These are phyloP conservation scores for Actinia equina DNA, from an alignment of 64 coral and sea anemone species.

Conservation along the genomic window DNA sequence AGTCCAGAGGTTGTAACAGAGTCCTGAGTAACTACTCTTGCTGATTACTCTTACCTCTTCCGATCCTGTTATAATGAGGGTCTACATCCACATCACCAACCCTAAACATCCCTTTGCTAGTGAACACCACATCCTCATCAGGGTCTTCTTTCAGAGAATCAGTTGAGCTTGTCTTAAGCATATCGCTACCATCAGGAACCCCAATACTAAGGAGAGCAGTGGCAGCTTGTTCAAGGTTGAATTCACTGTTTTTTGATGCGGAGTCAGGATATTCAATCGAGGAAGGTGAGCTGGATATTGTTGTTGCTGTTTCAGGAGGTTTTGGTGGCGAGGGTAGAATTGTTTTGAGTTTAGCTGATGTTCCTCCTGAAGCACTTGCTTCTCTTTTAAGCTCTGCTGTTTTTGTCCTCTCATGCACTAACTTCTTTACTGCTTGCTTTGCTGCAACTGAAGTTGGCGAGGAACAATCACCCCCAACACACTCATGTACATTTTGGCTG, in stretches of 20 bases:
- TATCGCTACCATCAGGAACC: conserved; percentile 48
- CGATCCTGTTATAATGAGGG: conserved; percentile 93
- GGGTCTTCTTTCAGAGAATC: conserved; percentile 41
- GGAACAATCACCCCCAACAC: neutral
- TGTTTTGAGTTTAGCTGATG: neutral
- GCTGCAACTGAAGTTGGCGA: conserved; percentile 27
- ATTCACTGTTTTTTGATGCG: conserved; percentile 45
- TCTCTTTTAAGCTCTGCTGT: conserved; percentile 68
- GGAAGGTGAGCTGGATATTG: neutral
- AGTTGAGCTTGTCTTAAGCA: neutral
- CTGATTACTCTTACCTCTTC: conserved; percentile 56
- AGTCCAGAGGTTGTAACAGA: no score
- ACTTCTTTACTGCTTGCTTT: conserved; percentile 92
- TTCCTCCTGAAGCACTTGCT: conserved; percentile 1
- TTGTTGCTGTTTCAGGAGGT: neutral
- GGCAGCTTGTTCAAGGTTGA: conserved; percentile 84
- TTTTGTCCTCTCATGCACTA: conserved; percentile 78
- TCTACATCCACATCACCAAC: conserved; percentile 98
- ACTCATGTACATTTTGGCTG: neutral
- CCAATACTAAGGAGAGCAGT: conserved; percentile 86
- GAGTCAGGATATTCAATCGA: neutral
- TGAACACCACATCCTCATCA: conserved; percentile 85
- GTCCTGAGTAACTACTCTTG: neutral
- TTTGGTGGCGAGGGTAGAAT: conserved; percentile 16
- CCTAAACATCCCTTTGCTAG: conserved; percentile 91